These are phyloP conservation scores for Mesocentrotus franciscanus DNA, from an alignment of 53 echinoderm and acorn worm species.

Conservation along the genomic window DNA sequence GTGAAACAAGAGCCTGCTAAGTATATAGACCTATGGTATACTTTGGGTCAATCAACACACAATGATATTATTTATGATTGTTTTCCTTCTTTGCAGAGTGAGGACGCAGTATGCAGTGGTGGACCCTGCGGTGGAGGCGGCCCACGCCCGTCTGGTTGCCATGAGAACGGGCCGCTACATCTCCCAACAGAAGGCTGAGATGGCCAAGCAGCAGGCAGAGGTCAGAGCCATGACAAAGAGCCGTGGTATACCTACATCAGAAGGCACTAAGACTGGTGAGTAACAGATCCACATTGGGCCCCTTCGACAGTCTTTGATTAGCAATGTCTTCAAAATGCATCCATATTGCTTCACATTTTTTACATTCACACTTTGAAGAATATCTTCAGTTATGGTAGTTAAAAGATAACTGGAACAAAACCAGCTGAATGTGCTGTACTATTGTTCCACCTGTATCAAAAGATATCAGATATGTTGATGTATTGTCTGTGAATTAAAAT, in stretches of 20 bases:
- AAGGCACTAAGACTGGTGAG: slow-evolving; percentile 39
- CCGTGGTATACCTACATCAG: not conserved
- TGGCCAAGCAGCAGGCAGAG: slow-evolving; percentile 62
- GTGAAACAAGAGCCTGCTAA: too few relatives aligned
- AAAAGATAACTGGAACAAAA: too few relatives aligned
- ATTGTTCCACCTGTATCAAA: too few relatives aligned
- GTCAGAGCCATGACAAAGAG: slow-evolving; percentile 49
- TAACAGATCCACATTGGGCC: not conserved
- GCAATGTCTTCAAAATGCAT: too few relatives aligned
- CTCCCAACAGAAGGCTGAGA: slow-evolving; percentile 69
- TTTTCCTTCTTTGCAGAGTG: slow-evolving; percentile 69
- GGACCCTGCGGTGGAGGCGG: slow-evolving; percentile 97
- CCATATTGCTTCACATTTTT: too few relatives aligned
- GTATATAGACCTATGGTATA: too few relatives aligned
- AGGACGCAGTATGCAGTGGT: slow-evolving; percentile 86
- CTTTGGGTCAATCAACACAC: not conserved
- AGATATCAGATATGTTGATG: too few relatives aligned
- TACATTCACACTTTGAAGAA: too few relatives aligned
- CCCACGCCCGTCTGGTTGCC: slow-evolving; percentile 92
- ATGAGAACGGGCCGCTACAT: slow-evolving; percentile 95
- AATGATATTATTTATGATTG: not conserved
- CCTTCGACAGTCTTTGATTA: too few relatives aligned
- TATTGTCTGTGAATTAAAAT: too few relatives aligned
- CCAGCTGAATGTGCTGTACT: too few relatives aligned
- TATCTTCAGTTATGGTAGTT: too few relatives aligned